Percentiles rank a stretch among this genome's conserved stretches.
These are phyloP conservation scores for Eremophila alpestris DNA, from an alignment of 2,797 vertebrate genomes.

Conservation along the genomic window DNA sequence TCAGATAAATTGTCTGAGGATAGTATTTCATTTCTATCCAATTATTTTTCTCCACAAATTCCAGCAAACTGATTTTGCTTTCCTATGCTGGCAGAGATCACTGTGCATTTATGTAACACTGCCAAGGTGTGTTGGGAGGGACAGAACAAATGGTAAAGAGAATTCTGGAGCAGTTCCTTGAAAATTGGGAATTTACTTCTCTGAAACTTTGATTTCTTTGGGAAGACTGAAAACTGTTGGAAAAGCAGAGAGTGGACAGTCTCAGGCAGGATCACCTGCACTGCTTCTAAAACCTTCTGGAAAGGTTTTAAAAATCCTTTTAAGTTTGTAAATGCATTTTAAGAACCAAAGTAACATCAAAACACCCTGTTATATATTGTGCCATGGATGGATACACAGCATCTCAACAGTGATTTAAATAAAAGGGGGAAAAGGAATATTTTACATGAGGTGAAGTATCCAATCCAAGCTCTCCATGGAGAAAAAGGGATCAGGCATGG, in stretches of 20 bases:
- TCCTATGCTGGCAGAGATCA: not conserved
- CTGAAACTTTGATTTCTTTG: not conserved
- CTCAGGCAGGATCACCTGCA: not conserved
- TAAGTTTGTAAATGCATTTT: not conserved
- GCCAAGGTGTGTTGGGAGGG: not conserved
- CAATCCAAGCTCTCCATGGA: rapidly evolving
- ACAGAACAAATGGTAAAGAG: not conserved
- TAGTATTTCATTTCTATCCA: not conserved
- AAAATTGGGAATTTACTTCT: rapidly evolving
- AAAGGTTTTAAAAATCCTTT: not conserved
- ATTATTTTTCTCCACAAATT: not conserved
- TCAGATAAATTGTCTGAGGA: not conserved
- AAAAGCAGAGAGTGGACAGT: rapidly evolving
- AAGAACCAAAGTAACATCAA: not conserved
- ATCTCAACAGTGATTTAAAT: not conserved
- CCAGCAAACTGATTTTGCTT: not conserved
- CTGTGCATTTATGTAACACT: not conserved
- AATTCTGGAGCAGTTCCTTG: not conserved
- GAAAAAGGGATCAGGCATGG: too few species aligned
- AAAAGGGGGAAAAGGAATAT: not conserved
- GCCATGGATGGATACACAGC: not conserved
- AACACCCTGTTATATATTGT: not conserved
- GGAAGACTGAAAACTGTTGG: not conserved
- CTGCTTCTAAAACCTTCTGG: not conserved
- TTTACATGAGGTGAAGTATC: not conserved